Evolutionary conservation across 1,140 invertebrate genomes (phyloP).

Genomic region (Andricus grossulariae): DNA sequence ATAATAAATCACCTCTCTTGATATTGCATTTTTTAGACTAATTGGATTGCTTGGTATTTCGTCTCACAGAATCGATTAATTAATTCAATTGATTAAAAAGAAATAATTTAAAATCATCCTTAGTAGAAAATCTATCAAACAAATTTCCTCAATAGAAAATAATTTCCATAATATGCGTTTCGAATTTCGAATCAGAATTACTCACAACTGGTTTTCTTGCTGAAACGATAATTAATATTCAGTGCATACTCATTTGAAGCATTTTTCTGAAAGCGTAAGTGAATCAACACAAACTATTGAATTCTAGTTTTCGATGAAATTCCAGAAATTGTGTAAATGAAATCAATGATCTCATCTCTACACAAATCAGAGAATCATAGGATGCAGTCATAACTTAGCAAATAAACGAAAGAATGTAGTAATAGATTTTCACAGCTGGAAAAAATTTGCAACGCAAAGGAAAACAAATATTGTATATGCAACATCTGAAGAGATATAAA

Average conservation of each 20-base stretch:
- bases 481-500: background rate
- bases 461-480: constrained; percentile 3
- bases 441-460: constrained; percentile 7
- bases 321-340: constrained; percentile 20
- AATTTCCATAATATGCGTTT: background rate
- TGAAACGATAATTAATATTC: background rate
- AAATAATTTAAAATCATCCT: no score
- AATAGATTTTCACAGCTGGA: constrained; percentile 16
- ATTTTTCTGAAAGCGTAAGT: constrained; percentile 9
- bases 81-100: no score
- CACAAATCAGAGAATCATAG: constrained; percentile 6
- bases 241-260: background rate
- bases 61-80: no score
- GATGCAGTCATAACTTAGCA: constrained; percentile 21
- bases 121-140: no score
- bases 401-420: background rate
- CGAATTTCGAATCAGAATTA: background rate
- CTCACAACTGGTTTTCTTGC: background rate
- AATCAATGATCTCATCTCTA: constrained; percentile 24
- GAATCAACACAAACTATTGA: constrained; percentile 30
- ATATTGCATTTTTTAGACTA: no score
- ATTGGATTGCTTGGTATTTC: no score
- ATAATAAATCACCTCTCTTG: no score
- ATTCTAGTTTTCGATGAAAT: constrained; percentile 26
- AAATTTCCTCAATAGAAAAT: background rate